Percentiles rank a stretch among this genome's conserved stretches.
phyloP scores from a whole-genome alignment of 2,888 invertebrate species.

The Tetrapedia diversipes region DNA sequence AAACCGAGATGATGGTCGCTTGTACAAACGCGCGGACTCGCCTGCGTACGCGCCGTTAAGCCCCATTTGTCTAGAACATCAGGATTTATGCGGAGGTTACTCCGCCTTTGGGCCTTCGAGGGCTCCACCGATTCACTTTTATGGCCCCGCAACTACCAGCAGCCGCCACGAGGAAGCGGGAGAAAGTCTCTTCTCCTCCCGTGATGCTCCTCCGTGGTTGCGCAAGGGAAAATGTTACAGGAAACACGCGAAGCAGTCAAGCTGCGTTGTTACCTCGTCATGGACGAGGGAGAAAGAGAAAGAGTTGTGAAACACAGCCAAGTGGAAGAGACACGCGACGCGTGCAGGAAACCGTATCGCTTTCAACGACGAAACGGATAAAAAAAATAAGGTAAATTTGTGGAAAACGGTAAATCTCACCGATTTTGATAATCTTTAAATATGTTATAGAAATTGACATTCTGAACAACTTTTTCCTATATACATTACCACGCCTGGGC shows the following conservation, averaged over 20 bases:
- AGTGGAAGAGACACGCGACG: slow-evolving; percentile 20
- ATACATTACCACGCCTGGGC: too few relatives aligned
- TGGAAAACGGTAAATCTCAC: too few relatives aligned
- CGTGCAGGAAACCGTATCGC: slow-evolving; percentile 22
- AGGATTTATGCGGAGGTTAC: slow-evolving; percentile 65
- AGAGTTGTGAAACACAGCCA: slow-evolving; percentile 30
- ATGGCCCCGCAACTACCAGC: slow-evolving; percentile 26
- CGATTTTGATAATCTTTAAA: too few relatives aligned
- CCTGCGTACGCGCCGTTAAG: slow-evolving; percentile 71
- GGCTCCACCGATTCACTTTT: slow-evolving; percentile 60
- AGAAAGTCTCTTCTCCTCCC: slow-evolving; percentile 47
- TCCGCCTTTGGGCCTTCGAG: slow-evolving; percentile 55
- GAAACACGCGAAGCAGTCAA: slow-evolving; percentile 32
- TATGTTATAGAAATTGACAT: too few relatives aligned
- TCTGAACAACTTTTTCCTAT: too few relatives aligned
- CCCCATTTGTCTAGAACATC: slow-evolving; percentile 74
- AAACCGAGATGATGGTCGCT: slow-evolving; percentile 48
- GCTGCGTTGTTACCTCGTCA: too few relatives aligned
- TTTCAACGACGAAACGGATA: not conserved
- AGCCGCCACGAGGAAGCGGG: slow-evolving; percentile 31
- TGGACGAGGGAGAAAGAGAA: not conserved
- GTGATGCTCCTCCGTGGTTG: slow-evolving; percentile 28
- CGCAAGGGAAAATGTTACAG: slow-evolving; percentile 50
- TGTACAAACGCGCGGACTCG: slow-evolving; percentile 49
- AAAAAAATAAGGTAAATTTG: too few relatives aligned